These are phyloP conservation scores for Sphaerophoria taeniata DNA, from an alignment of 2,888 invertebrate genomes.

Conservation along the genomic window DNA sequence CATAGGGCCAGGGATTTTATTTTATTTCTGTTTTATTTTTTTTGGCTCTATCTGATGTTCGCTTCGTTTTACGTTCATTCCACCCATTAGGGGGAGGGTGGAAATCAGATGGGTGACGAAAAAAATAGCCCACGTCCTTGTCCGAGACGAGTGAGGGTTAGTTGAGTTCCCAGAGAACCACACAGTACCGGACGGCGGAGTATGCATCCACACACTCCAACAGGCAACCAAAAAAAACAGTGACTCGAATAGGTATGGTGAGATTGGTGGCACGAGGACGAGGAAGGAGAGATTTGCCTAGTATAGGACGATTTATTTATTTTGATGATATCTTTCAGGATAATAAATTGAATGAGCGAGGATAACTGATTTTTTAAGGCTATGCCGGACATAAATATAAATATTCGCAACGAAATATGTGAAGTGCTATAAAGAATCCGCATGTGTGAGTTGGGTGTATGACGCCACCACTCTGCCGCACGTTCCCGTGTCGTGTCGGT, in stretches of 20 bases:
- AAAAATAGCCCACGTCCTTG: conserved; percentile 8
- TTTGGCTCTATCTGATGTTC: conserved; percentile 22
- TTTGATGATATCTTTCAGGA: conserved; percentile 76
- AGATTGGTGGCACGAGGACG: conserved; percentile 6
- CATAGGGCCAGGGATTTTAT: conserved; percentile 31
- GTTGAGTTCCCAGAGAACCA: neutral
- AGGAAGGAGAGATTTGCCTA: conserved; percentile 68
- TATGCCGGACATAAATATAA: conserved; percentile 74
- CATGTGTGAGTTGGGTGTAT: conserved; percentile 47
- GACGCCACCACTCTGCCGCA: neutral
- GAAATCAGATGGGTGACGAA: conserved; percentile 12
- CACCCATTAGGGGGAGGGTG: conserved; percentile 35
- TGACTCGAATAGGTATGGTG: neutral
- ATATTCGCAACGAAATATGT: conserved; percentile 74
- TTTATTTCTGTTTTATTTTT: neutral
- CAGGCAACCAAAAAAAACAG: neutral
- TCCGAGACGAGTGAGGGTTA: conserved; percentile 41
- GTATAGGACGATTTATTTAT: conserved; percentile 75
- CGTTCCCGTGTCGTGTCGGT: conserved; percentile 52
- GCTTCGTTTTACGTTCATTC: neutral
- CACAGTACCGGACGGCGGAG: neutral
- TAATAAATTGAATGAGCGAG: conserved; percentile 76
- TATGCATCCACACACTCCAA: conserved; percentile 26
- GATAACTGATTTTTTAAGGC: conserved; percentile 74
- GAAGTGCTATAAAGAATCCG: conserved; percentile 74